Evolutionary conservation across 1,140 invertebrate genomes (phyloP).

Genomic region (Ditylenchus dipsaci): DNA sequence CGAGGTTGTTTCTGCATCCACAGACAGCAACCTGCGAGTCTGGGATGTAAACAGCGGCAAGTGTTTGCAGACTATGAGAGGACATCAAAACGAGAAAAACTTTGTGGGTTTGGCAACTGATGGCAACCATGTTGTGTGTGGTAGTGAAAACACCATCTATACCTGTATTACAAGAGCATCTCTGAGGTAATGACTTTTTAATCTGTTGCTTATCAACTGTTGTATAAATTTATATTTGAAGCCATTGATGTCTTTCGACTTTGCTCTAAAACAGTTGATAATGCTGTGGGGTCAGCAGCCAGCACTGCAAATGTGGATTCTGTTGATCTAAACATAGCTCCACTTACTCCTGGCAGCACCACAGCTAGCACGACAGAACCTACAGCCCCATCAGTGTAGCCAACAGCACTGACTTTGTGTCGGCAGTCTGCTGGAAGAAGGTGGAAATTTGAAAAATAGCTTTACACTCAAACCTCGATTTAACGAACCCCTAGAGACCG

Average conservation of each 20-base stretch:
- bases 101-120: conserved; percentile 93
- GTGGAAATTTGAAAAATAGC: conserved; percentile 57
- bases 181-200: conserved; percentile 63
- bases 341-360: neutral
- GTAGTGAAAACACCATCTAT: conserved; percentile 85
- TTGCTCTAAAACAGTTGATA: conserved; percentile 63
- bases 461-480: too few relatives aligned
- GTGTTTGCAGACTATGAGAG: conserved; percentile 80
- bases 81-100: conserved; percentile 91
- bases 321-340: neutral
- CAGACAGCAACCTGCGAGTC: conserved; percentile 86
- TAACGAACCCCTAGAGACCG: too few relatives aligned
- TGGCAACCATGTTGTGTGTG: conserved; percentile 87
- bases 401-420: conserved; percentile 80
- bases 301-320: neutral
- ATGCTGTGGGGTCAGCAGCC: neutral
- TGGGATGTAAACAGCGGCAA: conserved; percentile 74
- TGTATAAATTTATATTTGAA: neutral
- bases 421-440: conserved; percentile 84
- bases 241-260: conserved; percentile 80
- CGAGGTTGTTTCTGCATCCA: conserved; percentile 72
- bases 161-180: conserved; percentile 85
- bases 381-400: conserved; percentile 2
- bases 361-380: conserved; percentile 64
- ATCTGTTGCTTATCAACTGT: neutral